These are phyloP conservation scores for Sycophaga agraensis DNA, from an alignment of 1,140 invertebrate genomes.

Conservation along the genomic window DNA sequence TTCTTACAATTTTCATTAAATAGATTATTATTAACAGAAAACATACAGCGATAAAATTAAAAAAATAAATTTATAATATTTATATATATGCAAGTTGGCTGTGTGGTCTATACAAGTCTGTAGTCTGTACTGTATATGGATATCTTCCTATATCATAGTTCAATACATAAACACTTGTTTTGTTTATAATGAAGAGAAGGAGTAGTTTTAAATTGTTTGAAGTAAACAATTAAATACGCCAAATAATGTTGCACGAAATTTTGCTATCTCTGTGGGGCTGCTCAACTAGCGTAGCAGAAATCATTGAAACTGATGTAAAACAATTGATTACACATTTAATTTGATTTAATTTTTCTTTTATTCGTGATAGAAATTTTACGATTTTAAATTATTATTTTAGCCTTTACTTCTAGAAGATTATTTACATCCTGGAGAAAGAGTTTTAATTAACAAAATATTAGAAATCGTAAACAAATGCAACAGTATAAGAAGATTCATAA, in stretches of 20 bases:
- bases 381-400: constrained; percentile 35
- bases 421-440: constrained; percentile 51
- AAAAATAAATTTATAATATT: too few relatives aligned
- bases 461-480: constrained; percentile 48
- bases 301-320: constrained; percentile 49
- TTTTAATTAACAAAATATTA: constrained; percentile 47
- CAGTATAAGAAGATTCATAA: constrained; percentile 44
- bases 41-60: too few relatives aligned
- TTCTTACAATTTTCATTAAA: too few relatives aligned
- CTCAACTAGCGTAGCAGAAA: constrained; percentile 46
- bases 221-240: neutral
- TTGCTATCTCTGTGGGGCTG: constrained; percentile 53
- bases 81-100: too few relatives aligned
- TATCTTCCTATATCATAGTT: too few relatives aligned
- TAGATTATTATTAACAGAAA: too few relatives aligned
- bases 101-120: too few relatives aligned
- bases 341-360: neutral
- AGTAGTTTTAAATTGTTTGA: neutral
- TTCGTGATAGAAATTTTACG: neutral
- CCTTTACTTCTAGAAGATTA: constrained; percentile 45
- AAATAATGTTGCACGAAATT: constrained; percentile 52
- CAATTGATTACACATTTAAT: constrained; percentile 10
- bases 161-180: too few relatives aligned
- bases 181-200: neutral
- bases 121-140: too few relatives aligned